Conservation (phyloP, 2,113 vertebrate genomes). For the Meleagris gallopavo region DNA sequence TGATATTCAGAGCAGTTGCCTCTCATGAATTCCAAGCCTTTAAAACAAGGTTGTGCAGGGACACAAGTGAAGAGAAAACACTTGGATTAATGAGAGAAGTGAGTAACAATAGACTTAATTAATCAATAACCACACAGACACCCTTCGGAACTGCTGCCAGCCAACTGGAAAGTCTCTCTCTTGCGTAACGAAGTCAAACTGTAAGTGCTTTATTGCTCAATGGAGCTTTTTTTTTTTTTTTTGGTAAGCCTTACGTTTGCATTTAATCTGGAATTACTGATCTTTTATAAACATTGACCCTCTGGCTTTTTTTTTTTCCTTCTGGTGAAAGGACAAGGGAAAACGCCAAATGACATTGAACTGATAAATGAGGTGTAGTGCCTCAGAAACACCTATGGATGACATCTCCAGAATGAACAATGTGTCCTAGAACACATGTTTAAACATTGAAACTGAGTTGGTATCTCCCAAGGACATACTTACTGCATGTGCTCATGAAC, state of each 20-base stretch:
- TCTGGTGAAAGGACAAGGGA: conserved; percentile 29
- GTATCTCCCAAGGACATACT: neutral
- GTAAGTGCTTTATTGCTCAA: conserved; percentile 61
- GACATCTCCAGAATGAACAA: neutral
- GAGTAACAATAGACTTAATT: conserved; percentile 66
- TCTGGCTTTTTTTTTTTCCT: neutral
- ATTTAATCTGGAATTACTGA: conserved; percentile 59
- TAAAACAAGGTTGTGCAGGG: conserved; percentile 35
- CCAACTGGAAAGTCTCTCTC: conserved; percentile 66
- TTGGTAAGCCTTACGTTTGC: conserved; percentile 33
- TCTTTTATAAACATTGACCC: conserved; percentile 57
- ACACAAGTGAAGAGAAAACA: conserved; percentile 46
- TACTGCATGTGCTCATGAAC: neutral
- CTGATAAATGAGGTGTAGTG: neutral
- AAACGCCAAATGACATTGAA: conserved; percentile 39
- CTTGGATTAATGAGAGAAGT: conserved; percentile 63
- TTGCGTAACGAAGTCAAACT: conserved; percentile 66
- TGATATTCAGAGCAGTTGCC: neutral
- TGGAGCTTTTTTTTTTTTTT: neutral
- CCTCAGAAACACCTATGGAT: conserved; percentile 1
- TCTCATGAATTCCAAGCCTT: neutral
- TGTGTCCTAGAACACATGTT: neutral
- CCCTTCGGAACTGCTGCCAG: conserved; percentile 57
- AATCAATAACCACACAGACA: conserved; percentile 61
- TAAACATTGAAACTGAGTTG: neutral